Base-by-base conservation (phyloP, 2,113 vertebrate species). In the Cepphus grylle region DNA sequence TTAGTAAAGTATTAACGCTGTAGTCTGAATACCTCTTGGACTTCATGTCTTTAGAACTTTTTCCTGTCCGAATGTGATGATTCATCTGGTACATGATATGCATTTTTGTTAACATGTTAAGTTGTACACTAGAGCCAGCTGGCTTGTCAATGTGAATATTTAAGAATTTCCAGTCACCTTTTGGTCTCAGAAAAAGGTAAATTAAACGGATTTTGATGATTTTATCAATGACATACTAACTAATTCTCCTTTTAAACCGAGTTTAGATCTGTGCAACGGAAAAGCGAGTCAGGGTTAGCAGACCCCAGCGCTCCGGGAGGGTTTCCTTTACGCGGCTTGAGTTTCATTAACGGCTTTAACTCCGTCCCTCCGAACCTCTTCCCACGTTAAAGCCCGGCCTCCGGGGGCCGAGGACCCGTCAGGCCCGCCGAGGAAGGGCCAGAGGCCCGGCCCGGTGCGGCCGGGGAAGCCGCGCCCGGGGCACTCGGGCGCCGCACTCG, bases 161-260 rank as follows among this genome's bases (percentile, higher is more conserved):
- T 83, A 86, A 95, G 70, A 79, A 58, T 73, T 90, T 76, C 73
- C 62, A 92, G 73, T 88, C 90, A 81, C 92, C 73, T 94, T 93
- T 86, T 73, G 94, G 86, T 94, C 73, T 95, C 81, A 32, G 40
- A 93, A 94, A 61, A 96, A 87, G 95, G 92, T 86, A 95, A 96
- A 97, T 95, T 97, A 95, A 97, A 95, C 92, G 58, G 52, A 95
- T 84, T 96, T 94, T 93, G 55, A 73, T 91, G 86, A 79, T 94
- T 94, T 95, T 96, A 93, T 72, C 83, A 45, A 8, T 47, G 61
- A 89, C 88, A 94, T 83, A 86, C 73, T 84, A 95, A 86, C 88
- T 94, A 96, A 93, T 70, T 93, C 86, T 96, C 76, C 80, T 95
- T 92, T 81, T 59, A 73, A 92, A 70, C 40, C 4, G 77, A 93